These are phyloP conservation scores for Myrmecobius fasciatus DNA, from an alignment of 2,113 vertebrate species.

Conservation along the genomic window DNA sequence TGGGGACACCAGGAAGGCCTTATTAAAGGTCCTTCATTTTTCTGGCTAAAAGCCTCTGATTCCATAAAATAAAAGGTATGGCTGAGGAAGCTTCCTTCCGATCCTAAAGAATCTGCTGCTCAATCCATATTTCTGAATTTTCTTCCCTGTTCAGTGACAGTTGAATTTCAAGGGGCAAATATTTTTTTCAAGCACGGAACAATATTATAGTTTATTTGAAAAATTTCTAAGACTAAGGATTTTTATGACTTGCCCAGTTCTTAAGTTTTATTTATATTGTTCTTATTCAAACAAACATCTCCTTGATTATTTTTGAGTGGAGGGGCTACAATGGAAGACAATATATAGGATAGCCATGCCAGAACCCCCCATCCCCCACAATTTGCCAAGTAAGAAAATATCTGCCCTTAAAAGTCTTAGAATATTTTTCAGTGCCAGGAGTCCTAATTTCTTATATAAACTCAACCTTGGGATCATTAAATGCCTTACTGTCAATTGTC, in stretches of 20 bases:
- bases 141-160: background rate
- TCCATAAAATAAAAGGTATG: background rate
- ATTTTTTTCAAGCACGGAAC: background rate
- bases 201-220: background rate
- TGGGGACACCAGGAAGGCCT: background rate
- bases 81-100: background rate
- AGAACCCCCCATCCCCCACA: background rate
- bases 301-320: background rate
- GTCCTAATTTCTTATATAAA: constrained; percentile 32
- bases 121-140: background rate
- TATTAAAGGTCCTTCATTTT: background rate
- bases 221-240: background rate
- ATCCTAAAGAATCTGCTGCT: background rate
- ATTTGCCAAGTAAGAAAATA: constrained; percentile 12
- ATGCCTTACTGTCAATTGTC: constrained; percentile 56
- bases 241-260: background rate
- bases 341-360: background rate
- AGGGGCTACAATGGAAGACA: background rate
- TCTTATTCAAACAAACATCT: background rate
- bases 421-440: constrained; percentile 27
- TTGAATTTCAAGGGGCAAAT: background rate
- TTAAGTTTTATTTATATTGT: background rate
- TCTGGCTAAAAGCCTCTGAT: background rate
- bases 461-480: constrained; percentile 15
- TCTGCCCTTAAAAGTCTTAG: constrained; percentile 23